phyloP scores from a whole-genome alignment of 1,140 invertebrate species.

The Drosophila biarmipes region DNA sequence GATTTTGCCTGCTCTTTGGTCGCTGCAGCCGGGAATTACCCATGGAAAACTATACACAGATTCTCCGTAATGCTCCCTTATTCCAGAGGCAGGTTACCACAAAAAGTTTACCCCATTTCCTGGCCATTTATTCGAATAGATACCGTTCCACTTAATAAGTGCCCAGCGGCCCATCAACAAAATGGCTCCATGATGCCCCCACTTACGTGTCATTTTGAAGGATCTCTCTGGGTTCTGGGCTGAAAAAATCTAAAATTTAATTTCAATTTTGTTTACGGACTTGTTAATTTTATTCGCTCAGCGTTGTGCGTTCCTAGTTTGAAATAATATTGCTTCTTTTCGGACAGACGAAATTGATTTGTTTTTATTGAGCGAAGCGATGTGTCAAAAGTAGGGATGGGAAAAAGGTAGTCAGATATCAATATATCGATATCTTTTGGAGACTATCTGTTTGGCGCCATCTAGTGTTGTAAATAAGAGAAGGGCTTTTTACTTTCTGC shows the following conservation, averaged over 20 bases:
- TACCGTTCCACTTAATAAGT: neutral
- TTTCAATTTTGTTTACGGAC: slow-evolving; percentile 4
- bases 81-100: neutral
- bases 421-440: too few relatives aligned
- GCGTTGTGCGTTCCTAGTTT: slow-evolving; percentile 9
- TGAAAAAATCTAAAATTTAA: neutral
- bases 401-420: too few relatives aligned
- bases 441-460: too few relatives aligned
- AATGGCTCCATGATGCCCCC: neutral
- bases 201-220: slow-evolving; percentile 54
- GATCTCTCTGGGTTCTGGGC: slow-evolving; percentile 1
- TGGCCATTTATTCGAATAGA: neutral
- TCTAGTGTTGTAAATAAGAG: too few relatives aligned
- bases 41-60: neutral
- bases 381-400: neutral
- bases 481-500: too few relatives aligned
- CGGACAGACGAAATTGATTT: neutral
- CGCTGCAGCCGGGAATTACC: neutral
- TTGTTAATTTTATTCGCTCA: slow-evolving; percentile 2
- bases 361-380: slow-evolving; percentile 6
- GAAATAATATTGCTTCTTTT: neutral
- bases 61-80: neutral
- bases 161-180: neutral
- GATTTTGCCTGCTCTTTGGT: slow-evolving; percentile 21
- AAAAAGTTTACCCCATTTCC: neutral